phyloP scores from a whole-genome alignment of 2,888 invertebrate species.

The Dynastes tityus region DNA sequence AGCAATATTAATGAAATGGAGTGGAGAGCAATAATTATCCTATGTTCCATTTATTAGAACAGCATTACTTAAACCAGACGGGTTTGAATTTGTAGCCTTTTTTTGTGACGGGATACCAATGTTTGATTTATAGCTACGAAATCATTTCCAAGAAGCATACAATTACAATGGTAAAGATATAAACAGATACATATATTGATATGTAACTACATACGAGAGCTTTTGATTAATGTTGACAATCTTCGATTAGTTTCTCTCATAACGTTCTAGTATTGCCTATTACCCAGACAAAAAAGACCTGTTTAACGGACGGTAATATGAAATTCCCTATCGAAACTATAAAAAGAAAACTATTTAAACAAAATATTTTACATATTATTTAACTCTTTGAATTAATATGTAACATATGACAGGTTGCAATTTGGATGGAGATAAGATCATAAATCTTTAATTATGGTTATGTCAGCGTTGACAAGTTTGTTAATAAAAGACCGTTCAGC shows the following conservation, averaged over 20 bases:
- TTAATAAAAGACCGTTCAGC: conserved; percentile 34
- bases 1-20: too few relatives aligned
- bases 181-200: conserved; percentile 14
- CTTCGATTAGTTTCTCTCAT: conserved; percentile 22
- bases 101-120: too few relatives aligned
- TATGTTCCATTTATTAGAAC: too few relatives aligned
- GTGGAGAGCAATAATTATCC: too few relatives aligned
- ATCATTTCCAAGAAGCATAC: conserved; percentile 20
- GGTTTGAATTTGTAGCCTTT: too few relatives aligned
- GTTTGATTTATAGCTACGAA: neutral
- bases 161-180: conserved; percentile 25
- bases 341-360: conserved; percentile 21
- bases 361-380: conserved; percentile 31
- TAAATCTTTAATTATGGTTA: conserved; percentile 41
- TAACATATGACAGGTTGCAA: conserved; percentile 44
- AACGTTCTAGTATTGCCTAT: conserved; percentile 21
- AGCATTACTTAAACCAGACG: too few relatives aligned
- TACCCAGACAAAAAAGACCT: conserved; percentile 19
- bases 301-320: neutral
- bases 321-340: conserved; percentile 4
- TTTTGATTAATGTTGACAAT: conserved; percentile 31
- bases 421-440: conserved; percentile 38
- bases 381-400: conserved; percentile 37
- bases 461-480: conserved; percentile 42
- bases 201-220: neutral